phyloP scores from a whole-genome alignment of 2,113 vertebrate species.

The Xiphias gladius region DNA sequence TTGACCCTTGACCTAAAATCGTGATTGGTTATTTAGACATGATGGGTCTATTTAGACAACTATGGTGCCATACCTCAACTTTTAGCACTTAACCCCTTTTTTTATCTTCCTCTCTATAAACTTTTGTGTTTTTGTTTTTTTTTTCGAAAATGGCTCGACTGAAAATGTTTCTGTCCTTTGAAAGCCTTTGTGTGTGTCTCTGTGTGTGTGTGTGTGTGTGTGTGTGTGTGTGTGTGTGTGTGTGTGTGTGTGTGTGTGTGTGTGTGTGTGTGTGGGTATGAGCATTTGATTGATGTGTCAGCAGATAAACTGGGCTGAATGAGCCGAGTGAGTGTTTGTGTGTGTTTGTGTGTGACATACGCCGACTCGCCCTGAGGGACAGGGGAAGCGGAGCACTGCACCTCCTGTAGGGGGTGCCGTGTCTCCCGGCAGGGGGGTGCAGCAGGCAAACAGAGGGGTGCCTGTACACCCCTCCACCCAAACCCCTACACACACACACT shows the following conservation, averaged over 20 bases:
- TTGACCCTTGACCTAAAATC: constrained; percentile 33
- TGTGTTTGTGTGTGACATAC: constrained; percentile 72
- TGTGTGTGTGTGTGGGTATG: constrained; percentile 18
- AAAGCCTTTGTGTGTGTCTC: constrained; percentile 24
- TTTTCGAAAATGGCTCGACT: neutral
- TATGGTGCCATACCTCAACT: neutral
- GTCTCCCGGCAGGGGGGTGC: constrained; percentile 80
- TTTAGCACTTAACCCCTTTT: neutral
- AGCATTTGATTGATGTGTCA: constrained; percentile 79
- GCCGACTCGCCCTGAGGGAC: constrained; percentile 80
- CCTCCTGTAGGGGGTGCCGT: constrained; percentile 86
- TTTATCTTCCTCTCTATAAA: constrained; percentile 7
- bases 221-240: constrained; percentile 11
- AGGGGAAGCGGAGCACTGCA: constrained; percentile 88
- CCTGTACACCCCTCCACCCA: constrained; percentile 81
- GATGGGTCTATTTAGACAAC: constrained; percentile 9
- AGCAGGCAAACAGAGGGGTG: constrained; percentile 84
- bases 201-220: constrained; percentile 29
- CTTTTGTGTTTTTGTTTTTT: constrained; percentile 12
- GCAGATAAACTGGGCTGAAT: constrained; percentile 62
- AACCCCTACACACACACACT: constrained; percentile 53
- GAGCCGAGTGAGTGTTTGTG: constrained; percentile 53
- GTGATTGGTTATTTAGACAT: constrained; percentile 42
- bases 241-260: constrained; percentile 28
- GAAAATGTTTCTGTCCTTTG: constrained; percentile 29